A percentile compares a stretch with the other conserved stretches of the same genome.
phyloP scores from a whole-genome alignment of 2,888 invertebrate genomes.

The Chrysotoxum bicinctum region DNA sequence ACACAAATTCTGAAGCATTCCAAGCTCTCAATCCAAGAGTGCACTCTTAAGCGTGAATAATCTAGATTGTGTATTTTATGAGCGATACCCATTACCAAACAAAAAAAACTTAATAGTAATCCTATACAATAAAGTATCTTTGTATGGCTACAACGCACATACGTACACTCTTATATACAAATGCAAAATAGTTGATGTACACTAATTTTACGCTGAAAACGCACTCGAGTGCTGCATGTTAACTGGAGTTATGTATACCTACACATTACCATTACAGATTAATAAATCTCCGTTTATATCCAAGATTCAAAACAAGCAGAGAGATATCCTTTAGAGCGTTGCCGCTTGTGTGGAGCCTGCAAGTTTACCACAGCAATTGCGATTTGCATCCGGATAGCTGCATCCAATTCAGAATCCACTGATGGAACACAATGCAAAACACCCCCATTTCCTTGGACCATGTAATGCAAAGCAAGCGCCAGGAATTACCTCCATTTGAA shows the following conservation, averaged over 20 bases:
- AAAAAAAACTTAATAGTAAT: too few relatives aligned
- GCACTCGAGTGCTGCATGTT: not conserved
- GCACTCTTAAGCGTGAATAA: too few relatives aligned
- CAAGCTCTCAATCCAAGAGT: too few relatives aligned
- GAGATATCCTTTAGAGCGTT: not conserved
- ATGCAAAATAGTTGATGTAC: not conserved
- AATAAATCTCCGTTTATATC: slow-evolving; percentile 65
- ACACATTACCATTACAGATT: slow-evolving; percentile 61
- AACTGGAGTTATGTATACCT: not conserved
- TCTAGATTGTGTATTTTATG: too few relatives aligned
- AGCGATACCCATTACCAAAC: too few relatives aligned
- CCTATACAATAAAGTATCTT: too few relatives aligned
- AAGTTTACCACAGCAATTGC: slow-evolving; percentile 33
- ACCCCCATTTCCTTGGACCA: not conserved
- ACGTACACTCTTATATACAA: not conserved
- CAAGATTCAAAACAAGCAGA: slow-evolving; percentile 13
- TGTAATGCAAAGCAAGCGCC: slow-evolving; percentile 62
- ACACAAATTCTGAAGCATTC: too few relatives aligned
- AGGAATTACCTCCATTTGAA: slow-evolving; percentile 72
- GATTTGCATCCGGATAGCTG: slow-evolving; percentile 57
- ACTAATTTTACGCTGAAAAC: not conserved
- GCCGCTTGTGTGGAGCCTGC: slow-evolving; percentile 16
- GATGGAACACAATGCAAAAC: not conserved
- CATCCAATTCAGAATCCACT: slow-evolving; percentile 38
- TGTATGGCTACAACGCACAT: too few relatives aligned